Conservation (phyloP, 2,888 invertebrate genomes). For the Orthosia incerta region DNA sequence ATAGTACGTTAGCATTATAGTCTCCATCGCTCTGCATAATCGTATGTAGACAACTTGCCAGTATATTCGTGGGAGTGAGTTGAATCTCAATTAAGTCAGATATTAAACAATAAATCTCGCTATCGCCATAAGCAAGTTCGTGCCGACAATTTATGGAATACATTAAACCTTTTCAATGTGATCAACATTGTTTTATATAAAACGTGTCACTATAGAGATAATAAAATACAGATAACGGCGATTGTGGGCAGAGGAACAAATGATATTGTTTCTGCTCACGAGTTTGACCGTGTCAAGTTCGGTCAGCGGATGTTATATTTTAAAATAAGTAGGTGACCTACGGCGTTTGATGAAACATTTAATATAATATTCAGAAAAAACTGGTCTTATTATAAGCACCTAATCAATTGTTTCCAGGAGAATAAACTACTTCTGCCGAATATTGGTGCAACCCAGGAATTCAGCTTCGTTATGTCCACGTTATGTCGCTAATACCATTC, state of each 20-base stretch:
- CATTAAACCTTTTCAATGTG: constrained; percentile 35
- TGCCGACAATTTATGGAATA: constrained; percentile 48
- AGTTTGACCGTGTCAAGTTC: constrained; percentile 30
- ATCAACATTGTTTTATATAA: constrained; percentile 32
- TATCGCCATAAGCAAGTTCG: constrained; percentile 23
- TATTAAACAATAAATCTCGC: constrained; percentile 44
- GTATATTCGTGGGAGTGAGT: constrained; percentile 18
- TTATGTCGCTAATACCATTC: too few relatives aligned
- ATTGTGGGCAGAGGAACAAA: constrained; percentile 23
- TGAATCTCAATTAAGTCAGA: constrained; percentile 34
- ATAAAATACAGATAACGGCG: not conserved
- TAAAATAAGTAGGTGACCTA: not conserved
- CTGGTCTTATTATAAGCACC: not conserved
- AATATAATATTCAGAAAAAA: not conserved
- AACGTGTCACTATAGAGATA: constrained; percentile 4
- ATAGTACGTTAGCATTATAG: too few relatives aligned
- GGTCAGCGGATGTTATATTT: constrained; percentile 1
- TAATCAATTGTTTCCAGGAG: not conserved
- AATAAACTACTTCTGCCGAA: too few relatives aligned
- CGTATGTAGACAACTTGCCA: not conserved
- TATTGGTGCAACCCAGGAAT: too few relatives aligned
- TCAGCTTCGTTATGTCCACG: too few relatives aligned
- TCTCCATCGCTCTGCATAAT: not conserved
- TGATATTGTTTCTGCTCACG: constrained; percentile 29
- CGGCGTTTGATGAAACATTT: not conserved